Evolutionary conservation across 37 sponge, comb jelly and placozoan genomes (phyloP).

Genomic region (Diacarnus erythraeanus): DNA sequence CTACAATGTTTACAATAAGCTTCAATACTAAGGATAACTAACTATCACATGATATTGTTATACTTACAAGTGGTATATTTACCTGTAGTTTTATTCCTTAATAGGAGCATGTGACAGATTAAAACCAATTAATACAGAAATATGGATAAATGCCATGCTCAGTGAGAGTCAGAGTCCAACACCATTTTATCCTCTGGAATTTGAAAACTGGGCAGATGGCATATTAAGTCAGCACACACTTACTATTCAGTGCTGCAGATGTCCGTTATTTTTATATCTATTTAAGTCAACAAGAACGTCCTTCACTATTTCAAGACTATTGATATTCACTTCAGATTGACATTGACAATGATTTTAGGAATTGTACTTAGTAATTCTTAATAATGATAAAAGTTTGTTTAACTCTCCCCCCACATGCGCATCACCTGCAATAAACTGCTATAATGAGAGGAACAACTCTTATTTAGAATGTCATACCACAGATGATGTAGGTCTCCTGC

Average conservation of each 20-base stretch:
- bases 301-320: background rate
- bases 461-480: background rate
- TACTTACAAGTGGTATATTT: too few species aligned
- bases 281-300: background rate
- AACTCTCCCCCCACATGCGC: background rate
- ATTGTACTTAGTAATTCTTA: background rate
- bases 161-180: slow-evolving; percentile 7
- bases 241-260: background rate
- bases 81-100: background rate
- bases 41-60: too few species aligned
- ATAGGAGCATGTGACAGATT: slow-evolving; percentile 18
- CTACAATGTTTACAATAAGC: too few species aligned
- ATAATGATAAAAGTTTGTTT: background rate
- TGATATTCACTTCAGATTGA: too few species aligned
- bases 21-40: background rate
- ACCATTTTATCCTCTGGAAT: slow-evolving; percentile 26
- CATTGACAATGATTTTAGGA: background rate
- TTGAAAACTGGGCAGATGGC: slow-evolving; percentile 20
- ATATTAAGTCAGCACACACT: background rate
- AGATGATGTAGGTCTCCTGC: background rate
- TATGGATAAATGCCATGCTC: slow-evolving; percentile 25
- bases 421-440: background rate
- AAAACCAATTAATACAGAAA: slow-evolving; percentile 14
- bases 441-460: background rate
- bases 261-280: background rate